Evolutionary conservation across 53 echinoderm and acorn worm genomes (phyloP), one percentile per base, ranked within the genome.

Genomic region (Holothuria scabra): DNA sequence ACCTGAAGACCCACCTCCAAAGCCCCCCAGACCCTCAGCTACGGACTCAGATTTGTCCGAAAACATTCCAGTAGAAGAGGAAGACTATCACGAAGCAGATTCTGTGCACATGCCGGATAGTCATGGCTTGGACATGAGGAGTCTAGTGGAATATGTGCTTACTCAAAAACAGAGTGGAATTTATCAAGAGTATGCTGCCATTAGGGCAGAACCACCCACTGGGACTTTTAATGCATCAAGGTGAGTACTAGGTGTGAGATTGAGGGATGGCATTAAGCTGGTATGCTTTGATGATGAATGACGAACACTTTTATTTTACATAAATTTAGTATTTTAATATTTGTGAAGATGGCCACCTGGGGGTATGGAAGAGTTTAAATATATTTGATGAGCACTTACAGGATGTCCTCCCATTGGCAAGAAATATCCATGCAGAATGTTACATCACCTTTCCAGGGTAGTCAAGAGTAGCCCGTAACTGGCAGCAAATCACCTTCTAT

Each of bases 141-240:
- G 84, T 25, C 64, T 94, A 56, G 94, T 94, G 5, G 92, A 90
- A 28, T 92, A 97, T 57, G 81, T 99, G 31, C 83, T 92, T 20
- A 85, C 84, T 46, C 84, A 90, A 66, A 94, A 85, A 59, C 92
- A 99, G 60, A 92, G 89, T 76, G 97, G 97, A 12, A 90, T 97
- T 34, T 97, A 94, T 78, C 88, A 97, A 87, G 94, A 97, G 70
- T 97, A 97, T 92, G 92, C 94, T 41, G 90, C 89, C 46, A 97
- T 97, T 55, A 90, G 97, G 65, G 89, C 88, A 11, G 97, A 97
- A 68, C 94, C 94, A 10, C 94, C 97, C 14, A 92, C 92, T 59
- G 94, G 92, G 32, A 84, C 84, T 33, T 97, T 97, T 87, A 86
- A 94, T 83, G 88, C 85, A 56, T 97, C 97, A 92, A 97, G 92